Base-by-base conservation (phyloP, 1,140 invertebrate species). In the Calephelis virginiensis region DNA sequence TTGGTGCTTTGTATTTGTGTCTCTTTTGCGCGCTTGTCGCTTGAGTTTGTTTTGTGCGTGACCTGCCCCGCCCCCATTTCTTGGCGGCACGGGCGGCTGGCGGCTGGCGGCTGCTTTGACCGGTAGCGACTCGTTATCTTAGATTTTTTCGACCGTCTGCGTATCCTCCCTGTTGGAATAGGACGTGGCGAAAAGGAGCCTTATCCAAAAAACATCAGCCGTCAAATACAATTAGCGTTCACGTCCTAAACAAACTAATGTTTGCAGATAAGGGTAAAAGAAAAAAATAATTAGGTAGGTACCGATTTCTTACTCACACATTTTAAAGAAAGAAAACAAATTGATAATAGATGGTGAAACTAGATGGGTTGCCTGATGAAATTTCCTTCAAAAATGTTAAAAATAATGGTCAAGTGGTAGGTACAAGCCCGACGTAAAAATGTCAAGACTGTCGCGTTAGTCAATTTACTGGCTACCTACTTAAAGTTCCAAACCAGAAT, bases 41-140 rank as follows among this genome's bases (percentile, higher is more conserved):
- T 73, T 65, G 61, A 83, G 87, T 90, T 89, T 90, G 87, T 89
- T 90, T 90, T 80, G 83, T 83, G 85, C 86, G 88, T 89, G 85
- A 87, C 85, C 81, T 73, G 85, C 82, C 84, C 75, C 86, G 86
- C 86, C 86, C 83, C 69, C 69, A 71, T 75, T 77, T 70, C 73
- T 72, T 74, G 63, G 67, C 66, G 71, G 73, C 76, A 75, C 76
- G 74, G 78, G 77, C 84, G 83, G 17, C 17, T 17, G 78, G 77
- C 84, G 83, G 17, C 17, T 17, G 78, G 77, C 84, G 83, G 77
- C 66, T 47, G 76, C 85, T 88, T 88, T 89, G 85, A 83, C 85
- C 88, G 85, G 88, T 90, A 89, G 86, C 74, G 74, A 81, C 78
- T 86, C 82, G 81, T 89, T 88, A 87, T 83, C 81, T 82, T 68